Conservation (phyloP, 2,888 invertebrate species). For the Drosophila birchii region DNA sequence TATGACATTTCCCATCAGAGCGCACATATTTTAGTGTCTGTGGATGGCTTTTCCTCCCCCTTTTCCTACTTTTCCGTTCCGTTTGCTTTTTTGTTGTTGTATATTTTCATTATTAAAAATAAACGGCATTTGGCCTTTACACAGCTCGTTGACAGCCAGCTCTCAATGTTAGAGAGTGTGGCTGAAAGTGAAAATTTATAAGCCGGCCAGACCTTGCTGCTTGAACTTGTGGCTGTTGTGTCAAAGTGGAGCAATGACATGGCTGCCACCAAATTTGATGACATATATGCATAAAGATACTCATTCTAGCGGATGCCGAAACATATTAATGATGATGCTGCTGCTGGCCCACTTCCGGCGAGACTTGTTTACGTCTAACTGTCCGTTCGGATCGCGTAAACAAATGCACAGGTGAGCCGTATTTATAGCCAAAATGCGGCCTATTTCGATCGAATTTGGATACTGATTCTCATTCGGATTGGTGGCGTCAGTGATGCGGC, state of each 20-base stretch:
- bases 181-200: constrained; percentile 57
- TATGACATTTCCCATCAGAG: constrained; percentile 57
- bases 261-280: constrained; percentile 15
- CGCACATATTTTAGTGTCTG: constrained; percentile 14
- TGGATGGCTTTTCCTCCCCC: constrained; percentile 6
- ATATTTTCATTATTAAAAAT: constrained; percentile 42
- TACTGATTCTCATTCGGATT: constrained; percentile 12
- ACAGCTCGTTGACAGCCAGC: constrained; percentile 73
- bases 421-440: constrained; percentile 57
- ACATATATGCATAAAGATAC: not conserved
- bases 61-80: not conserved
- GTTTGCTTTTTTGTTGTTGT: not conserved
- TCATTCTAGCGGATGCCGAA: not conserved
- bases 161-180: constrained; percentile 67
- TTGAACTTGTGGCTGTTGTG: constrained; percentile 67
- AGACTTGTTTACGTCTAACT: constrained; percentile 72
- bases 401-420: constrained; percentile 67
- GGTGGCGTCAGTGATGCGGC: constrained; percentile 42
- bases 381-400: constrained; percentile 64
- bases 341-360: constrained; percentile 73
- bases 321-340: constrained; percentile 22
- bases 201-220: constrained; percentile 67
- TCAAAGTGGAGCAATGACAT: constrained; percentile 72
- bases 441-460: constrained; percentile 25
- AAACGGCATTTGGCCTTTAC: constrained; percentile 70